Base-by-base conservation (phyloP, 2,797 vertebrate genomes). In the Chelon auratus region DNA sequence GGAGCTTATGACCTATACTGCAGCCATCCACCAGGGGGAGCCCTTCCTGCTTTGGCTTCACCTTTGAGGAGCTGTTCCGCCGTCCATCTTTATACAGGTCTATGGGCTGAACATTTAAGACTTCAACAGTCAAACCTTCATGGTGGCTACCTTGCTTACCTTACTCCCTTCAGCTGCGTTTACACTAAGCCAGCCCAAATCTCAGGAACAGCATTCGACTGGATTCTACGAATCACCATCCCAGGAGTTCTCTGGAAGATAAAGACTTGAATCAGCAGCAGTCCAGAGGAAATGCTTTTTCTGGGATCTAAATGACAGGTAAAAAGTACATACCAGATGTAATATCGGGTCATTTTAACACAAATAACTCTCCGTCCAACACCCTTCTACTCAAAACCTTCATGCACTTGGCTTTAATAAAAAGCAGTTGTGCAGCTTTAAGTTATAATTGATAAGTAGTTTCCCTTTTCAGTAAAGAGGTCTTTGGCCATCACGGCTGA, bases 251-350 rank as follows among this genome's bases (percentile, higher is more conserved):
- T 2, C 33, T 9, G 37, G 51, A 24, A 26, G 56, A 75, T 75
- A 69, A 75, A 51, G 33, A 47, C 12, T 22, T 14, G 20, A 66
- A 56, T 72, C 53, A 11, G 50, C 48, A 45, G 22, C 48, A n/a
- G 45, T 53, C 10, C 15, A 64, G 9, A 65, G 61, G 61, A 58
- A 76, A 66, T 52, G 36, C 64, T 74, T 73, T 58, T 14, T 52
- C 13, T 68, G 22, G 47, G 62, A 57, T 71, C 20, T 58, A 30
- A 80, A 81, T 75, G 26, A 73, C 62, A 67, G 53, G 52, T 73
- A 54, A 66, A 47, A 78, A 67, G 57, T 62, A 68, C 45, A 68
- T 15, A 68, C 18, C 61, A 58, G 37, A 54, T 77, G 67, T 68
- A 37, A 71, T 68, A 37, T 78, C 24, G 14, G 22, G 10, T 42